Evolutionary conservation across 37 sponge, comb jelly and placozoan species (phyloP).

Genomic region (Theonella swinhoei): DNA sequence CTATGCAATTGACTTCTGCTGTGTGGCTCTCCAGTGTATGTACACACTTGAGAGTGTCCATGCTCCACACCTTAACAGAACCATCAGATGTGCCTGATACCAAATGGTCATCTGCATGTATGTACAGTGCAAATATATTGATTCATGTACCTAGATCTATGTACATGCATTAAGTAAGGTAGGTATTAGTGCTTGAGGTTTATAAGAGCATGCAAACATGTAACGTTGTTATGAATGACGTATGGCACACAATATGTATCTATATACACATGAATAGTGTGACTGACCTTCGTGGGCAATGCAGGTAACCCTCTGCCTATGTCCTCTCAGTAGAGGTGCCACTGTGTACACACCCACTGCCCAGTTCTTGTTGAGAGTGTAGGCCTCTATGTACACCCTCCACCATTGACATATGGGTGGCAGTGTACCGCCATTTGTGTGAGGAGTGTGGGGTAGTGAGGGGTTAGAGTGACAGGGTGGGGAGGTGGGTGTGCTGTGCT

Average conservation of each 20-base stretch:
- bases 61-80: constrained; percentile 71
- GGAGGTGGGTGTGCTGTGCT: constrained; percentile 5
- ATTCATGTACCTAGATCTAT: no score
- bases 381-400: constrained; percentile 61
- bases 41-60: constrained; percentile 37
- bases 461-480: background rate
- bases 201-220: no score
- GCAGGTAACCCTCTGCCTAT: constrained; percentile 62
- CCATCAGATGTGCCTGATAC: constrained; percentile 80
- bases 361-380: constrained; percentile 73
- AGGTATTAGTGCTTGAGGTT: no score
- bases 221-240: no score
- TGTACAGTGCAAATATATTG: no score
- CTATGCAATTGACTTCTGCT: constrained; percentile 75
- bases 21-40: constrained; percentile 70
- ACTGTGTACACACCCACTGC: constrained; percentile 56
- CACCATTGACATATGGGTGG: constrained; percentile 67
- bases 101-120: constrained; percentile 49
- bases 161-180: no score
- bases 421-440: background rate
- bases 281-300: constrained; percentile 79
- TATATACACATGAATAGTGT: no score
- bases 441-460: background rate
- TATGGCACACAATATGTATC: no score
- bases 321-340: constrained; percentile 67